Conservation (phyloP, 2,797 vertebrate genomes). For the Enteromius thamalakanensis region DNA sequence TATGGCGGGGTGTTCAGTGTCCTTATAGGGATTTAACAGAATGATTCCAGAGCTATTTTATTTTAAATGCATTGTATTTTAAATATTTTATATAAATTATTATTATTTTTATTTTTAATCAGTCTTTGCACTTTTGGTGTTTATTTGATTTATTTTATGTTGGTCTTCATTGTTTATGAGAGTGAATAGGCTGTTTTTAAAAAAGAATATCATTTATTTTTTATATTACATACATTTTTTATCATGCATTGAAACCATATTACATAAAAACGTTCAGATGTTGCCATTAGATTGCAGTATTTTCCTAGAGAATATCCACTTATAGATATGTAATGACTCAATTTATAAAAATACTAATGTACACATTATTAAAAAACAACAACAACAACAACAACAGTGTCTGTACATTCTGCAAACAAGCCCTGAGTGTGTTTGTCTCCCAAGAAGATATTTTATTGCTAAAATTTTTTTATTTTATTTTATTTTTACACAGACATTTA, state of each 20-base stretch:
- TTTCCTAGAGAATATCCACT: background rate
- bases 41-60: background rate
- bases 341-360: background rate
- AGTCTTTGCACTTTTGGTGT: background rate
- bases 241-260: background rate
- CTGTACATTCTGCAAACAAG: background rate
- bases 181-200: background rate
- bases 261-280: background rate
- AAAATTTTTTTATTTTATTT: background rate
- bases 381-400: background rate
- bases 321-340: background rate
- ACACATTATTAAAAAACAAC: background rate
- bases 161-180: too few relatives aligned
- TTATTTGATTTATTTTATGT: too few relatives aligned
- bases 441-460: background rate
- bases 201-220: background rate
- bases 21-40: slow-evolving; percentile 13
- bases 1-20: slow-evolving; percentile 45
- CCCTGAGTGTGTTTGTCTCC: background rate
- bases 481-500: background rate
- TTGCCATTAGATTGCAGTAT: background rate
- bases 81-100: too few relatives aligned
- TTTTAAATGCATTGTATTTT: too few relatives aligned
- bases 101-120: background rate
- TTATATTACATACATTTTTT: background rate